Percentiles rank a stretch among this genome's conserved stretches.
Conservation (phyloP, 2,888 invertebrate genomes). For the Pachydiplax longipennis region DNA sequence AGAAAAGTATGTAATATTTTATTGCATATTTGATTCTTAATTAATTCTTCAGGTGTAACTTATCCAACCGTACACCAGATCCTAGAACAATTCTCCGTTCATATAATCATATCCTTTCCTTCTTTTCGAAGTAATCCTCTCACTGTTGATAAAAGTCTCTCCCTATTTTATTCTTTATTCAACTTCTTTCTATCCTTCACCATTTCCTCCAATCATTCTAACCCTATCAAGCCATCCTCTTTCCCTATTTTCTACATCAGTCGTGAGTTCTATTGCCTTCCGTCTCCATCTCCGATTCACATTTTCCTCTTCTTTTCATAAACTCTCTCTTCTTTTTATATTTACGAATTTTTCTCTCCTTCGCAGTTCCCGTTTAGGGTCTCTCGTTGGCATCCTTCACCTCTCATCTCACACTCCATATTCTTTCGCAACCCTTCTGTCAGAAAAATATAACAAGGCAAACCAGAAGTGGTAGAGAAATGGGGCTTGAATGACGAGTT, state of each 20-base stretch:
- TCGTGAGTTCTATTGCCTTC: background rate
- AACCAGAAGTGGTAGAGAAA: background rate
- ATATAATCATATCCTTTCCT: background rate
- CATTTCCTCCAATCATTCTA: background rate
- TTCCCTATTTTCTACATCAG: background rate
- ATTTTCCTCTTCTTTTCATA: background rate
- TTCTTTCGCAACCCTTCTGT: background rate
- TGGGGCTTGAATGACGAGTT: background rate
- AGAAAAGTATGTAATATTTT: too few relatives aligned
- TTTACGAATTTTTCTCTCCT: background rate
- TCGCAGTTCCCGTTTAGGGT: background rate
- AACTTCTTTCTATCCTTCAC: background rate
- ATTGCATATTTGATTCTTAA: too few relatives aligned
- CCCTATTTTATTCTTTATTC: background rate
- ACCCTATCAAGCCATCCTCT: background rate
- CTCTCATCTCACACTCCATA: background rate
- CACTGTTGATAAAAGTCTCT: background rate
- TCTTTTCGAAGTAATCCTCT: background rate
- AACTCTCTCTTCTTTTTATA: background rate
- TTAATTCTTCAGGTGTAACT: too few relatives aligned
- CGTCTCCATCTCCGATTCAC: background rate
- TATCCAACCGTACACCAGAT: too few relatives aligned
- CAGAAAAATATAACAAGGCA: background rate
- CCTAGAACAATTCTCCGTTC: too few relatives aligned
- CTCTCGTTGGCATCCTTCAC: background rate